Evolutionary conservation across 2,797 vertebrate species (phyloP).

Genomic region (Sebastes hubbsi): DNA sequence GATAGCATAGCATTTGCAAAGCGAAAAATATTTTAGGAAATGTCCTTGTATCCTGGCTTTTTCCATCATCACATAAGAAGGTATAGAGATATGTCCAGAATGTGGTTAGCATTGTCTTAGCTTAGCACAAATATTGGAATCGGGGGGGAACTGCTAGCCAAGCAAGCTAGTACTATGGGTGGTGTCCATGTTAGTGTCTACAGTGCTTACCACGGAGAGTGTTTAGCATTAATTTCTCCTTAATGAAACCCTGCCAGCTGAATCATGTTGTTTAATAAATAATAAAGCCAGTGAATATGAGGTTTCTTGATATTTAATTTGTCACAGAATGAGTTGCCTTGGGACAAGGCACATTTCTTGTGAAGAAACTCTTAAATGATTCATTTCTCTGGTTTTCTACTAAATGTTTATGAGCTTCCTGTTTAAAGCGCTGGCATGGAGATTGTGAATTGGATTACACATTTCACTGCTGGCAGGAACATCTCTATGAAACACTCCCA

Average conservation of each 20-base stretch:
- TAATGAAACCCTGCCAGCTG: background rate
- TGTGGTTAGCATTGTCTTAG: background rate
- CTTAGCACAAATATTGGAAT: background rate
- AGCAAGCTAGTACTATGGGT: background rate
- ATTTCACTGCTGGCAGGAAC: slow-evolving; percentile 25
- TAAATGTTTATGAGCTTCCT: slow-evolving; percentile 38
- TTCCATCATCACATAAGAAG: background rate
- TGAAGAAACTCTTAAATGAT: slow-evolving; percentile 5
- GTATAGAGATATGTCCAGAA: background rate
- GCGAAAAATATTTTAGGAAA: background rate
- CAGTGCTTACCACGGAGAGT: background rate
- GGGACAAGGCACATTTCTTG: background rate
- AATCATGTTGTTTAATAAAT: background rate
- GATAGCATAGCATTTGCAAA: background rate
- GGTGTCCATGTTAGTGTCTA: background rate
- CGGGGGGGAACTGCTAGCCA: background rate
- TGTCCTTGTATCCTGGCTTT: background rate
- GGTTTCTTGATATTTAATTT: background rate
- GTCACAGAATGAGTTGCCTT: background rate
- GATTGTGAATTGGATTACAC: slow-evolving; percentile 13
- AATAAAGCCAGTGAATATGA: background rate
- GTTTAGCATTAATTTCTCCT: background rate
- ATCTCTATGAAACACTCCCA: slow-evolving; percentile 15
- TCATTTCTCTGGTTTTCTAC: slow-evolving; percentile 28
- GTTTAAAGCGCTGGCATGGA: slow-evolving; percentile 13